These are phyloP conservation scores for Metalampra italica DNA, from an alignment of 2,888 invertebrate species.

Conservation along the genomic window DNA sequence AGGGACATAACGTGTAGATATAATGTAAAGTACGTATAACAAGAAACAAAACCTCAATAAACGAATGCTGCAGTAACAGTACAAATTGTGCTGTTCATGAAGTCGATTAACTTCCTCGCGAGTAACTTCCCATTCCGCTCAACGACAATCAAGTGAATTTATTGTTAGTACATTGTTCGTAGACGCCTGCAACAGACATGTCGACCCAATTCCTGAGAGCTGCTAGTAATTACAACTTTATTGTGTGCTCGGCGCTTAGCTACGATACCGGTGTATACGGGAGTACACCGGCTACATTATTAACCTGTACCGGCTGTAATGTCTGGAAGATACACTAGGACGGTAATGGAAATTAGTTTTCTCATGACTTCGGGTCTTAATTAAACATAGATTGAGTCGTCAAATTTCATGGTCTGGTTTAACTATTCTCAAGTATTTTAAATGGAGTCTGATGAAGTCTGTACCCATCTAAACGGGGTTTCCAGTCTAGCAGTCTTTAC, in stretches of 20 bases:
- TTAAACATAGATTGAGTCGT: conserved; percentile 4
- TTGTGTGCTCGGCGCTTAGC: conserved; percentile 29
- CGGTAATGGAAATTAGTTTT: conserved; percentile 13
- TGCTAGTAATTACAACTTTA: conserved; percentile 39
- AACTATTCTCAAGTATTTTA: not conserved
- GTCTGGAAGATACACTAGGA: conserved; percentile 5
- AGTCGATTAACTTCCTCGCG: not conserved
- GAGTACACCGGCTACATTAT: conserved; percentile 7
- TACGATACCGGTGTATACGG: conserved; percentile 9
- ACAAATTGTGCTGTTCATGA: not conserved
- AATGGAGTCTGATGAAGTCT: not conserved
- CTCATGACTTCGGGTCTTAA: conserved; percentile 8
- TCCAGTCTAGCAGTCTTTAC: not conserved
- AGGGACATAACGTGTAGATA: too few relatives aligned
- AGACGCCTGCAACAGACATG: conserved; percentile 17
- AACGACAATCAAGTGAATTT: conserved; percentile 18
- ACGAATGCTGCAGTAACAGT: not conserved
- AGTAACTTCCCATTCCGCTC: not conserved
- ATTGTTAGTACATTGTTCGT: conserved; percentile 13
- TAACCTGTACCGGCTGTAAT: conserved; percentile 8
- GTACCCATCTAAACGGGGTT: not conserved
- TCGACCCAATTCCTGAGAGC: conserved; percentile 20
- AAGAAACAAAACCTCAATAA: too few relatives aligned
- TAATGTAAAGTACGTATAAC: too few relatives aligned
- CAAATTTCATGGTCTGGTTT: not conserved